These are phyloP conservation scores for Hepsetus odoe DNA, from an alignment of 2,113 vertebrate genomes.

Conservation along the genomic window DNA sequence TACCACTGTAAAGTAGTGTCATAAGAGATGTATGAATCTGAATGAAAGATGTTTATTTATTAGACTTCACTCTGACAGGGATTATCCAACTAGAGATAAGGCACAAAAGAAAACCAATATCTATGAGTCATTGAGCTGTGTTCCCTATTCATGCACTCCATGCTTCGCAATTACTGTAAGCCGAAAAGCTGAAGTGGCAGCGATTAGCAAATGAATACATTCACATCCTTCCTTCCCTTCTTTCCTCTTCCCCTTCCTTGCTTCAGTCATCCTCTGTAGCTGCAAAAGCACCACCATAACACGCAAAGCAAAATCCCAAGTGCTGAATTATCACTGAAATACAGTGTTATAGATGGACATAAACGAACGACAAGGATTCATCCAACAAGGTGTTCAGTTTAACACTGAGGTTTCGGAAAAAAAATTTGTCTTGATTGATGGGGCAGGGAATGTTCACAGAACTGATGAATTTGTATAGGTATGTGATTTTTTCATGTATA, in stretches of 20 bases:
- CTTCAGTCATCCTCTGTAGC: conserved; percentile 4
- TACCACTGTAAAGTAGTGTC: conserved; percentile 20
- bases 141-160: conserved; percentile 13
- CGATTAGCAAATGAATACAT: conserved; percentile 38
- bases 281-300: background rate
- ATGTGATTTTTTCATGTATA: too few relatives aligned
- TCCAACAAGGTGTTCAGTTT: background rate
- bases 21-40: conserved; percentile 24
- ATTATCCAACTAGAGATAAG: conserved; percentile 15
- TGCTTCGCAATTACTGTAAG: conserved; percentile 31
- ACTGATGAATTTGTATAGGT: too few relatives aligned
- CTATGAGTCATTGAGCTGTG: conserved; percentile 26
- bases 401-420: too few relatives aligned
- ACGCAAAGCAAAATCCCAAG: background rate
- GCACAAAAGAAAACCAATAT: conserved; percentile 33
- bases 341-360: background rate
- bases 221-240: conserved; percentile 15
- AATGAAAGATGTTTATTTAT: conserved; percentile 32
- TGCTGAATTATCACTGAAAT: background rate
- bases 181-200: conserved; percentile 36
- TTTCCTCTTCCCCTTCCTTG: background rate
- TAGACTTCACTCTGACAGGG: conserved; percentile 11
- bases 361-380: background rate
- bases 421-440: too few relatives aligned
- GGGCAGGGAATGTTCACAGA: too few relatives aligned